Conservation (phyloP, 2,888 invertebrate species). For the Scelioninae gen. 2 region DNA sequence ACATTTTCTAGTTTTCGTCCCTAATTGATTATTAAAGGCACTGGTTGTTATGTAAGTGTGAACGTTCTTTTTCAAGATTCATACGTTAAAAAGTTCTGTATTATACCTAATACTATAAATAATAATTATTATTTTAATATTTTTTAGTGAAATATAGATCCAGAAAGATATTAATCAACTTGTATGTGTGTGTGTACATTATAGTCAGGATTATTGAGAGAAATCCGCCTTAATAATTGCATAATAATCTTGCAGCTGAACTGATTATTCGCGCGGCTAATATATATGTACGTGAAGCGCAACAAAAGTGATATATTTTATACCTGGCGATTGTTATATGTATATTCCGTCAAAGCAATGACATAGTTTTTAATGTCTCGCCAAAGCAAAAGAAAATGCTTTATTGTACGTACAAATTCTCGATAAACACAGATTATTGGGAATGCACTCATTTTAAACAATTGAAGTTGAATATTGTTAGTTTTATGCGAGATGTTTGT, state of each 20-base stretch:
- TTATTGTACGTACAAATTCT: conserved; percentile 46
- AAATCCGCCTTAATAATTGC: conserved; percentile 55
- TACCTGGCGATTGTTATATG: conserved; percentile 63
- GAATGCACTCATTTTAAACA: conserved; percentile 29
- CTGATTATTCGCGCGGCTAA: conserved; percentile 57
- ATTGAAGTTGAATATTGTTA: conserved; percentile 7
- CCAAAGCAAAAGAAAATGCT: conserved; percentile 50
- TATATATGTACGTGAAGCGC: conserved; percentile 54
- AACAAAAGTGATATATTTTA: conserved; percentile 68
- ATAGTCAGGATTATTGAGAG: conserved; percentile 47
- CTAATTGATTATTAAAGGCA: conserved; percentile 29
- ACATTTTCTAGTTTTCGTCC: conserved; percentile 12
- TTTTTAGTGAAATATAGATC: conserved; percentile 30
- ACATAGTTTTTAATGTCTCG: conserved; percentile 47
- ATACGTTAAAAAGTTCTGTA: conserved; percentile 28
- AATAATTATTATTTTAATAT: conserved; percentile 38
- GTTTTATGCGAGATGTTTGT: not conserved
- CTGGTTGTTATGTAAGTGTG: conserved; percentile 40
- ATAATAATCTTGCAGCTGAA: conserved; percentile 55
- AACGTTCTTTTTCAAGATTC: conserved; percentile 17
- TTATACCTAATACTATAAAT: conserved; percentile 36
- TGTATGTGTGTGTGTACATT: conserved; percentile 47
- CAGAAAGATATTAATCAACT: conserved; percentile 37
- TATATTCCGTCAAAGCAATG: conserved; percentile 41
- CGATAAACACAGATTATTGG: conserved; percentile 47